Percentiles rank a stretch among this genome's conserved stretches.
Evolutionary conservation across 2,797 vertebrate genomes (phyloP).

Genomic region (Carcharodon carcharias): DNA sequence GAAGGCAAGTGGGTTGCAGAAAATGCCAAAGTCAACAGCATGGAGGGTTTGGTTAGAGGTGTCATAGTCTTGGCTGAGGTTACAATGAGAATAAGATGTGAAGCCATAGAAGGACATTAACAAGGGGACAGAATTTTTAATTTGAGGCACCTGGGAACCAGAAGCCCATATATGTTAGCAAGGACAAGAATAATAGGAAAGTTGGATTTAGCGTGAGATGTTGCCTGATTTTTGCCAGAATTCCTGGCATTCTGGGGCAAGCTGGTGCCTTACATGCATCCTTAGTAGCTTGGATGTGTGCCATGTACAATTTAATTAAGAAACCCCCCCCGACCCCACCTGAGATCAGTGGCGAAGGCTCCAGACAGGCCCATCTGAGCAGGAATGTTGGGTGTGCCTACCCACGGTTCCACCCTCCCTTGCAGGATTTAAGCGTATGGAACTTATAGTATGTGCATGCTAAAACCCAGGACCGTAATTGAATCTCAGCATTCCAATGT

Average conservation of each 20-base stretch:
- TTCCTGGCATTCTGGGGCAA: background rate
- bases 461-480: background rate
- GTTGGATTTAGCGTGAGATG: background rate
- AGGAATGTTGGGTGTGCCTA: background rate
- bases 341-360: background rate
- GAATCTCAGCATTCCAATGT: background rate
- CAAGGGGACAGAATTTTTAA: too few relatives aligned
- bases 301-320: background rate
- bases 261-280: background rate
- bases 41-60: too few relatives aligned
- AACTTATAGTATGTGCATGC: background rate
- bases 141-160: too few relatives aligned
- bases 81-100: too few relatives aligned
- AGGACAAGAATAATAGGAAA: too few relatives aligned
- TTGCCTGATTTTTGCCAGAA: background rate
- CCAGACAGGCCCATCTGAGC: background rate
- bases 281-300: background rate
- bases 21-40: too few relatives aligned
- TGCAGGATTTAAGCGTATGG: background rate
- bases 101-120: too few relatives aligned
- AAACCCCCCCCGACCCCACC: background rate
- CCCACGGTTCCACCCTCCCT: background rate
- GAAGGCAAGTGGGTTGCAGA: too few relatives aligned
- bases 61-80: too few relatives aligned
- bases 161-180: too few relatives aligned